Evolutionary conservation across 2,797 vertebrate genomes (phyloP).

Genomic region (Lagodon rhomboides): DNA sequence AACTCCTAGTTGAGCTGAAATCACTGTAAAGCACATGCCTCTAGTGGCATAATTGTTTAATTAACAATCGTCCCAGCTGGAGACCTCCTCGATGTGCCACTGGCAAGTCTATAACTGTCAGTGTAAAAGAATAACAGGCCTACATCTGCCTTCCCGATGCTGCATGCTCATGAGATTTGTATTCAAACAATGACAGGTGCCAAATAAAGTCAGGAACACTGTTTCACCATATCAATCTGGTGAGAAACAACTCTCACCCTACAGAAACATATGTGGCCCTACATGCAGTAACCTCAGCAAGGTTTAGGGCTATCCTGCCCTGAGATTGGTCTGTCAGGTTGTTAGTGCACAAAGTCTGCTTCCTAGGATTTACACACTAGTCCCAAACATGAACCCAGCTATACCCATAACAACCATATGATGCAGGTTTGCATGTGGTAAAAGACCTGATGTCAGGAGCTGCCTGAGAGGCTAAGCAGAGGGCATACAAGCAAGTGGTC

Average conservation of each 20-base stretch:
- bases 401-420: neutral
- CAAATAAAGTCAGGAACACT: neutral
- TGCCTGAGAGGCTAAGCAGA: constrained; percentile 21
- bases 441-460: neutral
- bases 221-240: neutral
- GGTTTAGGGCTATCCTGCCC: accelerated
- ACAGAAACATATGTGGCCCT: neutral
- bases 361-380: neutral
- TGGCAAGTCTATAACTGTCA: constrained; percentile 9
- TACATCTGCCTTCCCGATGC: neutral
- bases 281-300: neutral
- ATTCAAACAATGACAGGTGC: neutral
- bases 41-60: constrained; percentile 61
- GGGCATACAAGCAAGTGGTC: neutral
- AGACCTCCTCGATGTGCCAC: constrained; percentile 29
- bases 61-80: constrained; percentile 58
- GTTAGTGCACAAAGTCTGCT: neutral
- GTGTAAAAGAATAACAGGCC: constrained; percentile 9
- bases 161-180: neutral
- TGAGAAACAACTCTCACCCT: neutral
- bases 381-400: too few species aligned
- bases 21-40: constrained; percentile 47
- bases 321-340: neutral
- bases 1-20: constrained; percentile 28
- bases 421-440: neutral